A percentile compares a stretch with the other conserved stretches of the same genome.
phyloP scores from a whole-genome alignment of 2,888 invertebrate species.

The Eurois occulta region DNA sequence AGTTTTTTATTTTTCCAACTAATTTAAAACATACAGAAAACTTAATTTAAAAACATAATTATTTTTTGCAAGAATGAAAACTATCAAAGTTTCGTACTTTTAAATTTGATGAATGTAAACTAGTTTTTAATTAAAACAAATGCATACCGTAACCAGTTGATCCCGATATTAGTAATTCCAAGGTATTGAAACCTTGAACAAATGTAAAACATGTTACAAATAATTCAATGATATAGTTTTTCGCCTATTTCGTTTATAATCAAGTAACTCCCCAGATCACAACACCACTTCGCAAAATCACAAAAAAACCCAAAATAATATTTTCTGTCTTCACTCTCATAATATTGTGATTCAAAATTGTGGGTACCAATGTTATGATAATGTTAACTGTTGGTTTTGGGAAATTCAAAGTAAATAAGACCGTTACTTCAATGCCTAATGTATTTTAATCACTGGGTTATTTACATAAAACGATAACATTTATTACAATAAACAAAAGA shows the following conservation, averaged over 20 bases:
- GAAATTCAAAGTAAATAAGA: background rate
- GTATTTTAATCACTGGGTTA: background rate
- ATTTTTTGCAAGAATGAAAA: slow-evolving; percentile 1
- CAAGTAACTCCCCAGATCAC: background rate
- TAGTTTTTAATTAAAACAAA: slow-evolving; percentile 32
- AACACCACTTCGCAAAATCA: background rate
- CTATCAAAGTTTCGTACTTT: background rate
- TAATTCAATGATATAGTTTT: slow-evolving; percentile 1
- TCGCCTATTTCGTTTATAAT: slow-evolving; percentile 4
- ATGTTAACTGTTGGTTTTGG: slow-evolving; percentile 1
- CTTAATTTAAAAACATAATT: background rate
- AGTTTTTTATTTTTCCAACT: no score
- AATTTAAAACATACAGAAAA: background rate
- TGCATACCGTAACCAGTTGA: slow-evolving; percentile 22
- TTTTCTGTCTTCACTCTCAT: background rate
- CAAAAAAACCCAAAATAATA: background rate
- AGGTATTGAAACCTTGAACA: slow-evolving; percentile 37
- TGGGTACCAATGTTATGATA: background rate
- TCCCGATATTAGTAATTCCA: slow-evolving; percentile 43
- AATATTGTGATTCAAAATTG: slow-evolving; percentile 4
- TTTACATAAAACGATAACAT: background rate
- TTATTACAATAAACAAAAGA: background rate
- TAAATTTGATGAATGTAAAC: slow-evolving; percentile 25
- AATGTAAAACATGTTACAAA: slow-evolving; percentile 19
- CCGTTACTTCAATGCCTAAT: slow-evolving; percentile 3